A percentile compares a stretch with the other conserved stretches of the same genome.
Evolutionary conservation across 2,113 vertebrate genomes (phyloP).

Genomic region (Tylochromis polylepis): DNA sequence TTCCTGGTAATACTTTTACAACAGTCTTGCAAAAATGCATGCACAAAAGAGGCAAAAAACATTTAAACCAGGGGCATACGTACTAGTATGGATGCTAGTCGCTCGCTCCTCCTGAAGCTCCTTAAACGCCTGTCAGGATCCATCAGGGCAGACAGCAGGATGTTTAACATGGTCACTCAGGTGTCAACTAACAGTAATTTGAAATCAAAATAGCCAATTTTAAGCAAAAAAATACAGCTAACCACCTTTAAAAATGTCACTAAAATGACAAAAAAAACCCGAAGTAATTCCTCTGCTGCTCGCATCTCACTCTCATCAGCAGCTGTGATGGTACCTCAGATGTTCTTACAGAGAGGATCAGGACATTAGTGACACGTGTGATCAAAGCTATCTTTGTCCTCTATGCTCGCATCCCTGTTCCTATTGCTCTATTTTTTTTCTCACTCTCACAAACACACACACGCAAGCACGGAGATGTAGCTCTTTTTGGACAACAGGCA

Average conservation of each 20-base stretch:
- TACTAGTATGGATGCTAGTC: constrained; percentile 71
- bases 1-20: neutral
- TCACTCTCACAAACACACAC: neutral
- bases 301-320: constrained; percentile 11
- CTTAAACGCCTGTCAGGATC: constrained; percentile 68
- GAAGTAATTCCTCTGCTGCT: constrained; percentile 2
- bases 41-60: neutral
- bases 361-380: constrained; percentile 62
- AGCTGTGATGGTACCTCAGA: constrained; percentile 52
- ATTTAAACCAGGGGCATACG: constrained; percentile 31
- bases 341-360: constrained; percentile 45
- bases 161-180: constrained; percentile 66
- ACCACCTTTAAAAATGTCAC: neutral
- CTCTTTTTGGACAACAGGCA: constrained; percentile 28
- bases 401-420: constrained; percentile 28
- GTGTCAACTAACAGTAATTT: neutral
- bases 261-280: neutral
- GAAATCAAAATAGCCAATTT: neutral
- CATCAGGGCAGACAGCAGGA: constrained; percentile 72
- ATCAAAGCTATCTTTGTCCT: constrained; percentile 70
- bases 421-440: neutral
- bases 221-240: neutral
- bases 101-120: constrained; percentile 68
- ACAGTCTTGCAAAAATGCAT: neutral
- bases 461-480: neutral